A percentile compares a stretch with the other conserved stretches of the same genome.
Evolutionary conservation across 2,797 vertebrate genomes (phyloP).

Genomic region (Falco berigora): DNA sequence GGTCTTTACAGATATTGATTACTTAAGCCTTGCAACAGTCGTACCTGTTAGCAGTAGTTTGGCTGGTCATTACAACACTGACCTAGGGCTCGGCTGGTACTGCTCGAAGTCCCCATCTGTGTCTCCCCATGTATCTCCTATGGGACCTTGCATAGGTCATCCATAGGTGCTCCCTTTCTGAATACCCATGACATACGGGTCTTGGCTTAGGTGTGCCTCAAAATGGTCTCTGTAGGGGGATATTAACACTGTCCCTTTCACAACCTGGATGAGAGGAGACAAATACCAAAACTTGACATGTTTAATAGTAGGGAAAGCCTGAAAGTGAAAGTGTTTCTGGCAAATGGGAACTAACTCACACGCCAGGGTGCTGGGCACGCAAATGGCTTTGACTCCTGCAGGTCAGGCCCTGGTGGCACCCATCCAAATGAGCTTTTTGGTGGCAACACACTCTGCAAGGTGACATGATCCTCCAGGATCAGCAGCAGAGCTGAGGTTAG

Average conservation of each 20-base stretch:
- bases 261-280: not conserved
- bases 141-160: not conserved
- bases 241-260: not conserved
- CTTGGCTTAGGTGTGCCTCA: not conserved
- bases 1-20: not conserved
- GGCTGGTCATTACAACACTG: not conserved
- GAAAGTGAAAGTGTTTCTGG: not conserved
- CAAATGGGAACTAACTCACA: not conserved
- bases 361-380: not conserved
- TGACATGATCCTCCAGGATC: not conserved
- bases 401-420: rapidly evolving
- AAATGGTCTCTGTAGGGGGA: not conserved
- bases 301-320: not conserved
- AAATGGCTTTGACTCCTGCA: not conserved
- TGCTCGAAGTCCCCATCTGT: not conserved
- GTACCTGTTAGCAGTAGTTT: not conserved
- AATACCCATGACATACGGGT: not conserved
- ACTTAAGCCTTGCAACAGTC: not conserved
- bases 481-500: not conserved
- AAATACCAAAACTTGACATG: not conserved
- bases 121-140: not conserved
- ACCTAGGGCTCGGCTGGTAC: not conserved
- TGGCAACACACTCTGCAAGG: not conserved
- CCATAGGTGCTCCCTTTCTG: not conserved
- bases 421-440: not conserved